A percentile compares a stretch with the other conserved stretches of the same genome.
Conservation (phyloP, 2,113 vertebrate species). For the Poecilia latipinna region DNA sequence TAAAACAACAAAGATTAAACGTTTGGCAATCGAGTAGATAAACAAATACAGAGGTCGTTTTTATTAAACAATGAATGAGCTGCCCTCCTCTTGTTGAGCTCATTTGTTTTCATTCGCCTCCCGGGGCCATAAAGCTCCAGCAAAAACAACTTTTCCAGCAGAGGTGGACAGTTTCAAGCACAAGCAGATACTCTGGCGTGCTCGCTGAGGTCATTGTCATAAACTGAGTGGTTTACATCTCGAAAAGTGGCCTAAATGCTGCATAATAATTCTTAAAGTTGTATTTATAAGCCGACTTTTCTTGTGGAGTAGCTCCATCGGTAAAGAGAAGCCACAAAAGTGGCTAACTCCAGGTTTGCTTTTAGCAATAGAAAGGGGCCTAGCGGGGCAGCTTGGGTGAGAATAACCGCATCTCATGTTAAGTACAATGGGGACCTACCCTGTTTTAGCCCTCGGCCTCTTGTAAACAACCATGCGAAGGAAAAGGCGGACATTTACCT, state of each 20-base stretch:
- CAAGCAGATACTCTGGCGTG: conserved; percentile 53
- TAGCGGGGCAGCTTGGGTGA: conserved; percentile 80
- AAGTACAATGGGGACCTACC: conserved; percentile 82
- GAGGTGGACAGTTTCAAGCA: conserved; percentile 42
- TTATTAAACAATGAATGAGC: conserved; percentile 66
- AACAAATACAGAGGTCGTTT: conserved; percentile 54
- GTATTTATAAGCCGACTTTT: conserved; percentile 7
- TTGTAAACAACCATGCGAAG: conserved; percentile 71
- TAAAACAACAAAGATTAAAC: conserved; percentile 20
- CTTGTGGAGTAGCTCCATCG: conserved; percentile 23
- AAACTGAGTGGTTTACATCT: conserved; percentile 62
- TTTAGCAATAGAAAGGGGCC: conserved; percentile 77
- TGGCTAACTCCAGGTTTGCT: conserved; percentile 61
- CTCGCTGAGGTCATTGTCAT: conserved; percentile 61
- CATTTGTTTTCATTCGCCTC: conserved; percentile 63
- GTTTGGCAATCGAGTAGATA: conserved; percentile 32
- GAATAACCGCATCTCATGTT: conserved; percentile 82
- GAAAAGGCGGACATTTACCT: conserved; percentile 79
- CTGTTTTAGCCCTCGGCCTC: conserved; percentile 76
- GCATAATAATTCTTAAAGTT: conserved; percentile 17
- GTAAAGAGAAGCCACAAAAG: conserved; percentile 46
- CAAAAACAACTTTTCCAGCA: conserved; percentile 43
- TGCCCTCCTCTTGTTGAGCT: conserved; percentile 57
- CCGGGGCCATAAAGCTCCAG: conserved; percentile 31
- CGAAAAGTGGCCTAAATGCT: conserved; percentile 24